phyloP scores from a whole-genome alignment of 1,140 invertebrate genomes.

The Lanistes nyassanus region DNA sequence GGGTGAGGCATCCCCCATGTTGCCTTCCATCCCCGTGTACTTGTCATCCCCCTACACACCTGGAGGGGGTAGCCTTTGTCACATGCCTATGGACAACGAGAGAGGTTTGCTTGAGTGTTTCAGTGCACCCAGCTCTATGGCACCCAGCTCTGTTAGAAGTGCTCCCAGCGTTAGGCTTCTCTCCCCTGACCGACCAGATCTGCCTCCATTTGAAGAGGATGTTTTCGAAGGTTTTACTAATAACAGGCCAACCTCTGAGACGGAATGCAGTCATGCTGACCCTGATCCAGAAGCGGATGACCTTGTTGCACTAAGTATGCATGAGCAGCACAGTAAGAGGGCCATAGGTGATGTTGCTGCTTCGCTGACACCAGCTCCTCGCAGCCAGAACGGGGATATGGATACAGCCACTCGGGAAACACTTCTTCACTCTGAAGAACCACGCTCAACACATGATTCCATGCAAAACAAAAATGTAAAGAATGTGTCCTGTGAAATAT shows the following conservation, averaged over 20 bases:
- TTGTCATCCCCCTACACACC: slow-evolving; percentile 9
- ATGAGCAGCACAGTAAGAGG: too few species aligned
- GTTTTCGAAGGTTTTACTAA: slow-evolving; percentile 2
- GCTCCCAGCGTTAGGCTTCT: slow-evolving; percentile 16
- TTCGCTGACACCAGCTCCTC: too few species aligned
- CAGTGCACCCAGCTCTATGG: slow-evolving; percentile 18
- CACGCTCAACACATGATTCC: too few species aligned
- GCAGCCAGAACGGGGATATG: too few species aligned
- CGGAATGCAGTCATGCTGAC: not conserved
- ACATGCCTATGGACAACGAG: slow-evolving; percentile 25
- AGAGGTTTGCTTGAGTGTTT: slow-evolving; percentile 19
- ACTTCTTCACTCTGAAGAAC: too few species aligned
- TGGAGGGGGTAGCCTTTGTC: slow-evolving; percentile 7
- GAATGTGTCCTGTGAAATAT: too few species aligned
- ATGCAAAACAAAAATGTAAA: too few species aligned
- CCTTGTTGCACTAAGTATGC: too few species aligned
- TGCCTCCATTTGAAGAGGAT: slow-evolving; percentile 9
- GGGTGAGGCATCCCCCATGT: slow-evolving; percentile 13
- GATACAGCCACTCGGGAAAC: too few species aligned
- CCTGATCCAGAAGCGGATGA: not conserved
- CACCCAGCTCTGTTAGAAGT: slow-evolving; percentile 19
- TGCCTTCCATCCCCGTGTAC: slow-evolving; percentile 13
- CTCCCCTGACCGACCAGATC: slow-evolving; percentile 11
- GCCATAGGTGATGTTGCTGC: too few species aligned
- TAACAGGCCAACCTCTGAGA: not conserved